Conservation (phyloP, 2,888 invertebrate species). For the Cryptocheilus praepositus region DNA sequence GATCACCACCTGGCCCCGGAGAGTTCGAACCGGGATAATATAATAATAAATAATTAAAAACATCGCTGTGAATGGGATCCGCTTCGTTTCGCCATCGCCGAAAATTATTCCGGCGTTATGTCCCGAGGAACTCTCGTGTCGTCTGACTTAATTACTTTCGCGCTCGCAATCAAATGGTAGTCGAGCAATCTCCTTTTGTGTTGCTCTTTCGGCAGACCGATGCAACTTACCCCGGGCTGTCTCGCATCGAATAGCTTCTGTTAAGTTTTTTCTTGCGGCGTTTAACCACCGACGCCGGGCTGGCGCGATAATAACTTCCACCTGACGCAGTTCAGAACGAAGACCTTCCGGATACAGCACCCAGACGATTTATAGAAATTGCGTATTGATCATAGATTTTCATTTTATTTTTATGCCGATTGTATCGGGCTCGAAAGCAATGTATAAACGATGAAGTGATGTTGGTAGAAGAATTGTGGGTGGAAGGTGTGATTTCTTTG, state of each 20-base stretch:
- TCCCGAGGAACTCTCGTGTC: constrained; percentile 64
- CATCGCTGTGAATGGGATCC: constrained; percentile 29
- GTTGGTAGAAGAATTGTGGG: no score
- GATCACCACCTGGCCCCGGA: constrained; percentile 32
- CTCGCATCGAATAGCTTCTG: constrained; percentile 39
- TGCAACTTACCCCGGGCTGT: constrained; percentile 43
- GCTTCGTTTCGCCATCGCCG: constrained; percentile 18
- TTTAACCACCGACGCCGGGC: constrained; percentile 25
- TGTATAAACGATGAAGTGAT: no score
- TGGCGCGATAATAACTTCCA: no score
- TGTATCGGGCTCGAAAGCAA: no score
- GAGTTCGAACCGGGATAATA: constrained; percentile 20
- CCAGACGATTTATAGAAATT: no score
- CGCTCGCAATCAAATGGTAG: constrained; percentile 54
- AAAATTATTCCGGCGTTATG: constrained; percentile 31
- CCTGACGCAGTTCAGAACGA: constrained; percentile 44
- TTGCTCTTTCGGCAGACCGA: constrained; percentile 42
- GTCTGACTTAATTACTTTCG: constrained; percentile 66
- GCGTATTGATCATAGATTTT: no score
- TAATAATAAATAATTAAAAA: constrained; percentile 67
- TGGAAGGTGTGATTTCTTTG: no score
- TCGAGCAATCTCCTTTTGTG: background rate
- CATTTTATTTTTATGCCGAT: no score
- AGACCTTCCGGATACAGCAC: constrained; percentile 16
- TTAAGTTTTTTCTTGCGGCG: constrained; percentile 48